Base-by-base conservation (phyloP, 2,797 vertebrate genomes). In the Poeciliopsis infans region DNA sequence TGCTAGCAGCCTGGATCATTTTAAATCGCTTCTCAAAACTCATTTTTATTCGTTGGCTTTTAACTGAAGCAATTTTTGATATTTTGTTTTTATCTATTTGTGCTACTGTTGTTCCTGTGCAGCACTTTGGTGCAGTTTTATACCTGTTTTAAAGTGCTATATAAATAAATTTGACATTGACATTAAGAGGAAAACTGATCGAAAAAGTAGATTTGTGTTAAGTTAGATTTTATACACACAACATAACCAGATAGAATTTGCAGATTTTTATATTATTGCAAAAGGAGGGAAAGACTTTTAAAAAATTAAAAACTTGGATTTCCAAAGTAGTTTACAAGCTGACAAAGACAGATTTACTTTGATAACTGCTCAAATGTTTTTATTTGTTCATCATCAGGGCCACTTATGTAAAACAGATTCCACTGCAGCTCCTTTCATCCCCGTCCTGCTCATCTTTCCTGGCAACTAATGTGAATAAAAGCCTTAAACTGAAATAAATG, bases 341-440 rank as follows among this genome's bases (percentile, higher is more conserved):
- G 57, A 20, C 7, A 6, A 81, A 55, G 18, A 72, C 3, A 45
- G 1, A 57, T 74, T 49, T 77, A 46, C 25, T 41, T 28, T 13
- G 74, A n/a, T 75, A 7, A 43, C 12, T 47, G 39, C 25, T 39
- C 57, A 74, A 72, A 75, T 68, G 10, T 55, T 70, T 77, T 55
- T 13, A n/a, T 15, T 33, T 72, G 69, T 51, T 59, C 16, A 31
- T 20, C 49, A 57, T 5, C 71, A 43, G 45, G 64, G n/a, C 59
- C 25, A 57, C 33, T 57, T 46, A 53, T 69, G n/a, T 2, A 76
- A 43, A 66, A 45, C 28, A 59, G 7, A 59, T 79, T 39, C 70
- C 8, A 61, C 47, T 31, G 41, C 23, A 51, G 16, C 66, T 68
- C 36, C n/a, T 84, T 43, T 72, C 74, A 43, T 43, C 20, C 15